phyloP scores from a whole-genome alignment of 2,888 invertebrate species.

The Beris morrisii region DNA sequence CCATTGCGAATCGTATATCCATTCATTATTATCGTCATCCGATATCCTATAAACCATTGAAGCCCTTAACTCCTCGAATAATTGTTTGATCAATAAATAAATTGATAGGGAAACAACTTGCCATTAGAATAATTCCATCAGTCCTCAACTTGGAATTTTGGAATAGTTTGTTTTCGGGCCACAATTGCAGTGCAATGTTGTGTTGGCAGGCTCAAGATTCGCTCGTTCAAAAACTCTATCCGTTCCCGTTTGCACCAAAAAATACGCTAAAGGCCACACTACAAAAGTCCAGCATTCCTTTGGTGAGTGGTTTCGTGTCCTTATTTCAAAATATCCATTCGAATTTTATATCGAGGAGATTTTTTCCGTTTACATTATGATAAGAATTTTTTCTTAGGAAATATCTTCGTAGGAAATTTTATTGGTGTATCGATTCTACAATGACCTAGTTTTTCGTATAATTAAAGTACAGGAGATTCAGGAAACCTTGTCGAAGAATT shows the following conservation, averaged over 20 bases:
- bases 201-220: conserved; percentile 52
- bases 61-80: no score
- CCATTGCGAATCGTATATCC: no score
- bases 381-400: background rate
- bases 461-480: conserved; percentile 1
- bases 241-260: conserved; percentile 45
- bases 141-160: no score
- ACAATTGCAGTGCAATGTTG: conserved; percentile 61
- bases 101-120: no score
- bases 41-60: no score
- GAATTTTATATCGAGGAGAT: background rate
- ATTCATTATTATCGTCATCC: no score
- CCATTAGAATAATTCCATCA: no score
- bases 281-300: conserved; percentile 53
- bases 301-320: conserved; percentile 49
- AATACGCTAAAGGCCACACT: conserved; percentile 50
- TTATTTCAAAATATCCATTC: background rate
- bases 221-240: conserved; percentile 49
- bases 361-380: background rate
- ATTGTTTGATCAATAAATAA: no score
- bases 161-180: conserved; percentile 70
- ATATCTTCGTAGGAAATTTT: background rate
- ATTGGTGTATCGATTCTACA: conserved; percentile 12
- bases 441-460: conserved; percentile 17
- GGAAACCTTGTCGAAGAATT: conserved; percentile 4